Conservation (phyloP, 2,113 vertebrate species). For the Leptosomus discolor region DNA sequence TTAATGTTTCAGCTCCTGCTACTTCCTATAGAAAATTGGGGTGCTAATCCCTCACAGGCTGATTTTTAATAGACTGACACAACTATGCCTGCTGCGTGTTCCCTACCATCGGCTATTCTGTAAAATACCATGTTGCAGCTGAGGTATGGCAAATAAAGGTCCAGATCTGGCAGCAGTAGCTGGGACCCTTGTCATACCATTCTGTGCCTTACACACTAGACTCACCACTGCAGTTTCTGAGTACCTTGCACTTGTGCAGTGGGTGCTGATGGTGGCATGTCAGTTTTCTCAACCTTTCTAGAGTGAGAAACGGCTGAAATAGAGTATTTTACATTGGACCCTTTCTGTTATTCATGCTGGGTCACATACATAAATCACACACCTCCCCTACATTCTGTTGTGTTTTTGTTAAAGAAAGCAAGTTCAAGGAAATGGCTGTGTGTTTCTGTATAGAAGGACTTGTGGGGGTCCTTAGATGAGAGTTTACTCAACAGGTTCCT, state of each 20-base stretch:
- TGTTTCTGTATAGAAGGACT: not conserved
- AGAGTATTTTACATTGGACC: not conserved
- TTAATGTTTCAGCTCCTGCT: not conserved
- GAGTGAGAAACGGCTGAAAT: not conserved
- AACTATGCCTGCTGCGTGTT: not conserved
- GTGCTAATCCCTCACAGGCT: fast-evolving
- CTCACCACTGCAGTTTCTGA: not conserved
- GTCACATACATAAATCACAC: not conserved
- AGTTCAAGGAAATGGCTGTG: not conserved
- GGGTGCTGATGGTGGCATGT: not conserved
- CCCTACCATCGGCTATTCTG: not conserved
- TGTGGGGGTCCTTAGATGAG: not conserved
- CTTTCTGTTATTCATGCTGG: not conserved
- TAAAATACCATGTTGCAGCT: not conserved
- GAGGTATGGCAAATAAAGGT: not conserved
- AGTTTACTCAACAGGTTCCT: not conserved
- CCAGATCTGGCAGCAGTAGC: not conserved
- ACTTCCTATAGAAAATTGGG: not conserved
- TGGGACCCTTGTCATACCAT: not conserved
- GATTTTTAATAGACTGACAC: not conserved
- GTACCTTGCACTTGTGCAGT: not conserved
- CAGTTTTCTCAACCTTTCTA: not conserved
- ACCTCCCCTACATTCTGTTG: not conserved
- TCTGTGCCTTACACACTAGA: not conserved
- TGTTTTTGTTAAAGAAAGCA: not conserved